Percentiles rank a stretch among this genome's conserved stretches.
phyloP scores from a whole-genome alignment of 2,888 invertebrate genomes.

The Hipparchia semele region DNA sequence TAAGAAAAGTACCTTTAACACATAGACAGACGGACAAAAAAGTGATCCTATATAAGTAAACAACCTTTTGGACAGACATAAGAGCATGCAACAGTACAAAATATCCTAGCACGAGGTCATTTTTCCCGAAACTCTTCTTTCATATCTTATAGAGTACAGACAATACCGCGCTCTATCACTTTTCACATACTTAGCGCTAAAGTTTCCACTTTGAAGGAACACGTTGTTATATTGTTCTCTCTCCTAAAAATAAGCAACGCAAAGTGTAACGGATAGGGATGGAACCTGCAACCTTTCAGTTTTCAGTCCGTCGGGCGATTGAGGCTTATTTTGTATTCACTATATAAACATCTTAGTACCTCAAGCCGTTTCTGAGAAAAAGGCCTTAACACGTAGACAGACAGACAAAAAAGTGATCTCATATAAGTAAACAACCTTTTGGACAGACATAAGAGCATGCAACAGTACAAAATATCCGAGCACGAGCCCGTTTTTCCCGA shows the following conservation, averaged over 20 bases:
- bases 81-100: not conserved
- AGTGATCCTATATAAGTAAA: too few species aligned
- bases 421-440: not conserved
- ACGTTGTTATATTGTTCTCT: constrained; percentile 47
- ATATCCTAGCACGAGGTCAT: not conserved
- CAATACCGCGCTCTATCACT: constrained; percentile 50
- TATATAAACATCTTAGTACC: too few species aligned
- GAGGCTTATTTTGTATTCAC: too few species aligned
- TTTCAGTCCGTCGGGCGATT: too few species aligned
- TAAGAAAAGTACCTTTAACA: too few species aligned
- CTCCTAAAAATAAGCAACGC: too few species aligned
- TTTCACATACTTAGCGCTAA: constrained; percentile 59
- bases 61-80: not conserved
- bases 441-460: not conserved
- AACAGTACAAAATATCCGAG: not conserved
- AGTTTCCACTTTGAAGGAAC: constrained; percentile 48
- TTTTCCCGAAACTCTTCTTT: constrained; percentile 24
- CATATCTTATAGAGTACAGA: constrained; percentile 24
- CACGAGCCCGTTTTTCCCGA: constrained; percentile 13
- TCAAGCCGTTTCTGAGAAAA: too few species aligned
- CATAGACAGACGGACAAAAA: too few species aligned
- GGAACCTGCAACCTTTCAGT: too few species aligned
- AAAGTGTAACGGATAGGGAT: too few species aligned
- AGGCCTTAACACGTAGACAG: too few species aligned
- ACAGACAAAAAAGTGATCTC: too few species aligned